phyloP scores from a whole-genome alignment of 2,888 invertebrate species.

The Aphrophora alni region DNA sequence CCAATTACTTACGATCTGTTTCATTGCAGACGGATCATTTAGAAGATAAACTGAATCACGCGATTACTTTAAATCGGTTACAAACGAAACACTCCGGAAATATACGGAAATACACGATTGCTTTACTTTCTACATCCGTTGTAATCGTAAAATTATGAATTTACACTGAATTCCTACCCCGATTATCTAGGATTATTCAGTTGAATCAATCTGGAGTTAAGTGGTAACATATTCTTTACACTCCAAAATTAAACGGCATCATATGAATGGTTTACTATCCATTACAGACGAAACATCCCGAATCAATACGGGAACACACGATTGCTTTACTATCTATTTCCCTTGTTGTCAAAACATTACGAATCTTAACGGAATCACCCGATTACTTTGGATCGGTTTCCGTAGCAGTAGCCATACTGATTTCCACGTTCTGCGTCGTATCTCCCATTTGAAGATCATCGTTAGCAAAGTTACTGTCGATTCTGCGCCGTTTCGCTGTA shows the following conservation, averaged over 20 bases:
- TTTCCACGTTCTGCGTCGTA: constrained; percentile 45
- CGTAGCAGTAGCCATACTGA: constrained; percentile 43
- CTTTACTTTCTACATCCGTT: too few relatives aligned
- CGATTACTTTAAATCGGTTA: too few relatives aligned
- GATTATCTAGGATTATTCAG: background rate
- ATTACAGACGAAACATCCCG: background rate
- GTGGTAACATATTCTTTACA: background rate
- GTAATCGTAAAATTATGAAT: too few relatives aligned
- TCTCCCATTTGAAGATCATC: constrained; percentile 44
- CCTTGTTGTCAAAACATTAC: background rate
- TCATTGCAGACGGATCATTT: too few relatives aligned
- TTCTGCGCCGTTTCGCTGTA: constrained; percentile 37
- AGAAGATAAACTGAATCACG: too few relatives aligned
- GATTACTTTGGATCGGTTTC: constrained; percentile 22
- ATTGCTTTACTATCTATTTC: background rate
- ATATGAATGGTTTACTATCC: background rate
- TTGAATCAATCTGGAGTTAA: background rate
- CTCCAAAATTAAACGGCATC: background rate
- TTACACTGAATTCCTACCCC: too few relatives aligned
- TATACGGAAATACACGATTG: background rate
- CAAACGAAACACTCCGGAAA: background rate
- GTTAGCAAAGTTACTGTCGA: constrained; percentile 35
- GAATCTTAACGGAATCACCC: background rate
- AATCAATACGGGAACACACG: background rate
- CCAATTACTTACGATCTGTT: too few relatives aligned